Conservation (phyloP, 2,797 vertebrate genomes). For the Myripristis jacobus region DNA sequence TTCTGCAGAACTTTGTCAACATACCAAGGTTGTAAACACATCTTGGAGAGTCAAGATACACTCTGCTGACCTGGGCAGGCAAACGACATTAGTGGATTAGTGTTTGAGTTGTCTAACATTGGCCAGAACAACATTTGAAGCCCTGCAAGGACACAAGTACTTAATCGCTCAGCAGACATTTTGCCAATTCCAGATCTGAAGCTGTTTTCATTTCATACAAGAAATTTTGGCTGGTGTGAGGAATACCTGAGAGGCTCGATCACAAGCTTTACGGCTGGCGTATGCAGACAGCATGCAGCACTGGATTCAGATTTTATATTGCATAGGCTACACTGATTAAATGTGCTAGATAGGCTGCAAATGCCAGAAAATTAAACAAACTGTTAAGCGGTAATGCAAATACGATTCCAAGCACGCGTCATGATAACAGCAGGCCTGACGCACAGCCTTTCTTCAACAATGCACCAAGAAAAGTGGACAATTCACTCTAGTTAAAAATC, state of each 20-base stretch:
- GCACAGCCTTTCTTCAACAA: not conserved
- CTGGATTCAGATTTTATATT: not conserved
- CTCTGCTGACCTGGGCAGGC: constrained; percentile 23
- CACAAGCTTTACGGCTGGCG: not conserved
- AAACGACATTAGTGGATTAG: constrained; percentile 11
- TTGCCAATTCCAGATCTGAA: not conserved
- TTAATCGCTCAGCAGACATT: not conserved
- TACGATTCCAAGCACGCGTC: not conserved
- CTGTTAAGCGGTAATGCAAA: constrained; percentile 9
- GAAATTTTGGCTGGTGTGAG: not conserved
- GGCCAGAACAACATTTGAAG: not conserved
- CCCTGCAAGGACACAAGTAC: not conserved
- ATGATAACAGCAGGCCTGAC: constrained; percentile 4
- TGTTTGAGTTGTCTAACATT: not conserved
- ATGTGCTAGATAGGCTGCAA: too few relatives aligned
- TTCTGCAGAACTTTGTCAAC: constrained; percentile 10
- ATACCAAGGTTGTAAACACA: constrained; percentile 20
- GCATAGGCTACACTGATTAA: not conserved
- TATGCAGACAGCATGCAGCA: not conserved
- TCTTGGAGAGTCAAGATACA: not conserved
- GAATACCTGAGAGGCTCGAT: not conserved
- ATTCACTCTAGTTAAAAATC: not conserved
- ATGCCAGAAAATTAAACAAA: constrained; percentile 9
- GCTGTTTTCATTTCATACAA: not conserved
- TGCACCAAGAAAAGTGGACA: not conserved